Evolutionary conservation across 2,888 invertebrate species (phyloP).

Genomic region (Nomada ferruginata): DNA sequence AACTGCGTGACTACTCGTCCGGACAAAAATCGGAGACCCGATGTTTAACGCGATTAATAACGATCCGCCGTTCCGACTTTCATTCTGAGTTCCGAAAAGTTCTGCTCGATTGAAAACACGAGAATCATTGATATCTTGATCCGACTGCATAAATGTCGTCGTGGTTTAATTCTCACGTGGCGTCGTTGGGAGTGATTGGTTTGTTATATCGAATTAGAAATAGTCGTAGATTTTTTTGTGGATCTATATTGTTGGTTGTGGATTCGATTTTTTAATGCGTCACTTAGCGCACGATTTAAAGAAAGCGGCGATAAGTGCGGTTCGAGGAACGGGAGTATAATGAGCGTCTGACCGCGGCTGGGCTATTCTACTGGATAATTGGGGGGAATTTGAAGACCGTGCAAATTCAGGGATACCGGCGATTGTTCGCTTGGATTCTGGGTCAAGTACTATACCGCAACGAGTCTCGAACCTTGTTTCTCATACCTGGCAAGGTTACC

Average conservation of each 20-base stretch:
- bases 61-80: constrained; percentile 16
- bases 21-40: constrained; percentile 45
- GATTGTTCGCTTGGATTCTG: constrained; percentile 66
- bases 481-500: constrained; percentile 75
- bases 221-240: background rate
- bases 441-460: constrained; percentile 69
- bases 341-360: background rate
- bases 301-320: no score
- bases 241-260: background rate
- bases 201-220: no score
- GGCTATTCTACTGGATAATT: background rate
- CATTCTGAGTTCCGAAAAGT: background rate
- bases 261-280: no score
- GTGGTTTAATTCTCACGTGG: no score
- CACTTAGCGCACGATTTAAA: no score
- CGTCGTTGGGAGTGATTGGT: no score
- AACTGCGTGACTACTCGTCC: constrained; percentile 37
- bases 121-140: no score
- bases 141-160: no score
- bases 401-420: constrained; percentile 40
- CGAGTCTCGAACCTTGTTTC: constrained; percentile 70
- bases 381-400: background rate
- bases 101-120: no score
- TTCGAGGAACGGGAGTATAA: background rate
- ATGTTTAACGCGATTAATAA: constrained; percentile 33